Base-by-base conservation (phyloP, 1,140 invertebrate species). In the Cepaea nemoralis region DNA sequence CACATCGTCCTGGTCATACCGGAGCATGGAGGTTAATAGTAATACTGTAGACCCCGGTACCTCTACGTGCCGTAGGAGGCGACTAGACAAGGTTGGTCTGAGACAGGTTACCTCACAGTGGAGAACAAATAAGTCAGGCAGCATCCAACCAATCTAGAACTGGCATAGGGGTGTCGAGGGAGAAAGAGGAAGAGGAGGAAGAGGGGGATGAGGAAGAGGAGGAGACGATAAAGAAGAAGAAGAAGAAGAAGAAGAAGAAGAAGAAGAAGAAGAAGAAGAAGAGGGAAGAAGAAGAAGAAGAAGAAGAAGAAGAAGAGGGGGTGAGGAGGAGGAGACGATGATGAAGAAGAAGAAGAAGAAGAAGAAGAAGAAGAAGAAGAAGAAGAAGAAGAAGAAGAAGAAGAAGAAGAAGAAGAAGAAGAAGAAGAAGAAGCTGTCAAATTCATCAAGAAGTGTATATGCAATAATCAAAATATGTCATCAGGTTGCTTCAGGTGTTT, bases 301-400 rank as follows among this genome's bases (percentile, higher is more conserved):
- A 27, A 50, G 35, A 50, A 39, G 24, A 27, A n/a, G n/a, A 31
- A n/a, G 33, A 50, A 19, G 33, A 50, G 24, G n/a, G 24, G 24
- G 42, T 31, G 40, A 50, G 24, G 24, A 55, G 37, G 45, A 50
- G 24, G 24, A 24, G 22, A 55, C 14, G 22, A 55, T 14, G 8
- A 12, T 3, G 2, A 6, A 55, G n/a, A 55, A 31, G n/a, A 75
- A n/a, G 55, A 37, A 31, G n/a, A 75, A 55, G 40, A 37, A 50
- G 73, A 50, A 37, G 37, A 27, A 50, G 24, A n/a, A 55, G 31
- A 37, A 50, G 73, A 75, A 55, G 33, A n/a, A 50, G 42, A 50
- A 55, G 55, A n/a, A 50, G 42, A 75, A 55, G 24, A 22, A 48
- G 42, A 75, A 45, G 48, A 37, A 50, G 22, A 24, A 45, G 45